Base-by-base conservation (phyloP, 1,140 invertebrate genomes). In the Oreohelix idahoensis region DNA sequence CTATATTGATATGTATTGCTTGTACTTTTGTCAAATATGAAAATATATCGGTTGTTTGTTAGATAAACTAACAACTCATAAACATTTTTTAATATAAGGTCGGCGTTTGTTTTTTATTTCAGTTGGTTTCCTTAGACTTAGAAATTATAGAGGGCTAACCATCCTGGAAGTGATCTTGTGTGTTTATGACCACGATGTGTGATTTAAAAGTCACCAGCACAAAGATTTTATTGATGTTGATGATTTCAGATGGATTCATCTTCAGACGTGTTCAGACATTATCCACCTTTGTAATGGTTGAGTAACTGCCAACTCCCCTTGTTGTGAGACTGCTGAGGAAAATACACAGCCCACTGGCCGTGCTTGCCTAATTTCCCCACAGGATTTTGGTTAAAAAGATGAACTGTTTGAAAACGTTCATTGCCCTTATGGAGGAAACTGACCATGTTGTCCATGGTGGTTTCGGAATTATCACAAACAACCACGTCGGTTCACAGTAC, bases 401-500 rank as follows among this genome's bases (percentile, higher is more conserved):
- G 17, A 29, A n/a, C 26, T 81, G 79, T n/a, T n/a, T 45, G 32
- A 49, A 35, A 26, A 74, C 23, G 32, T 49, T 32, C 26, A 51
- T 26, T 81, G 79, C 29, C 66, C n/a, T 2, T 49, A 38, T 45
- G 26, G 38, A 13, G 78, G 58, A n/a, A 2, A 17, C 1, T 45
- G 17, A 38, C 10, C 78, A 80, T 42, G 29, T 13, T 1, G 11
- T 80, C 0, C 53, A 81, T 74, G 79, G 79, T 2, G 79, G 79
- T 5, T 13, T 81, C 23, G 70, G 79, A 49, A 81, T 81, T 20
- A 81, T 81, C 29, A 81, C 79, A 10, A 81, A 81, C 69, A 81
- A 51, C 29, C 79, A 81, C 51, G 79, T 81, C 1, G n/a, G 70
- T 81, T 13, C 10, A 51, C 15, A 74, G 36, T 74, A 32, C n/a